phyloP scores from a whole-genome alignment of 2,797 vertebrate genomes.

The Amphiprion clarkii region DNA sequence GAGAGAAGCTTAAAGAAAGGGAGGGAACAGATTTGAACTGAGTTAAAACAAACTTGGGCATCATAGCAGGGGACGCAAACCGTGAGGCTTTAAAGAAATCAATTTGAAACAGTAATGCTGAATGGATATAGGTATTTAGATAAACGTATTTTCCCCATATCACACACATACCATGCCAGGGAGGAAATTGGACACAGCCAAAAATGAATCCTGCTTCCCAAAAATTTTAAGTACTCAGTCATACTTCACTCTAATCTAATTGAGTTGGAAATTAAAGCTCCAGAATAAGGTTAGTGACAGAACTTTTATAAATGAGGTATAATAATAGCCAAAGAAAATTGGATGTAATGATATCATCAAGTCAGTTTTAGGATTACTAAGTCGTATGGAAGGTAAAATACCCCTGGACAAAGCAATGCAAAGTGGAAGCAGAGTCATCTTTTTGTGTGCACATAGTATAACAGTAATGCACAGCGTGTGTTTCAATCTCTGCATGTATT shows the following conservation, averaged over 20 bases:
- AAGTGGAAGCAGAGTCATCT: neutral
- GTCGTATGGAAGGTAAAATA: conserved; percentile 39
- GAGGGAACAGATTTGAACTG: conserved; percentile 5
- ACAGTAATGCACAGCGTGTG: neutral
- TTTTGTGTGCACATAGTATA: neutral
- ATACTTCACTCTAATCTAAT: conserved; percentile 78
- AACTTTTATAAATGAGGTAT: conserved; percentile 80
- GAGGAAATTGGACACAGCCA: conserved; percentile 64
- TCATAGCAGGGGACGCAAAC: neutral
- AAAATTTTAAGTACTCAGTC: conserved; percentile 67
- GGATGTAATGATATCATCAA: conserved; percentile 70
- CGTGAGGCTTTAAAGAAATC: neutral
- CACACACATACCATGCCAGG: conserved; percentile 23
- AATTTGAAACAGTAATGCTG: conserved; percentile 21
- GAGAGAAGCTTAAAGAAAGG: conserved; percentile 7
- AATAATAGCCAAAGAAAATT: conserved; percentile 80
- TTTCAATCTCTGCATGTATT: neutral
- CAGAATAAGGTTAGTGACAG: conserved; percentile 79
- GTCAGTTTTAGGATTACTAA: conserved; percentile 57
- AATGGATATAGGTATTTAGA: conserved; percentile 48
- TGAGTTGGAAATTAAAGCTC: conserved; percentile 78
- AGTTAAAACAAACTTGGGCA: conserved; percentile 15
- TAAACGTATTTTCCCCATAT: conserved; percentile 40
- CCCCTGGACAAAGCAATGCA: conserved; percentile 10
- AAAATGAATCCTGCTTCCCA: conserved; percentile 51